Base-by-base conservation (phyloP, 2,113 vertebrate genomes). In the Gambusia holbrooki region DNA sequence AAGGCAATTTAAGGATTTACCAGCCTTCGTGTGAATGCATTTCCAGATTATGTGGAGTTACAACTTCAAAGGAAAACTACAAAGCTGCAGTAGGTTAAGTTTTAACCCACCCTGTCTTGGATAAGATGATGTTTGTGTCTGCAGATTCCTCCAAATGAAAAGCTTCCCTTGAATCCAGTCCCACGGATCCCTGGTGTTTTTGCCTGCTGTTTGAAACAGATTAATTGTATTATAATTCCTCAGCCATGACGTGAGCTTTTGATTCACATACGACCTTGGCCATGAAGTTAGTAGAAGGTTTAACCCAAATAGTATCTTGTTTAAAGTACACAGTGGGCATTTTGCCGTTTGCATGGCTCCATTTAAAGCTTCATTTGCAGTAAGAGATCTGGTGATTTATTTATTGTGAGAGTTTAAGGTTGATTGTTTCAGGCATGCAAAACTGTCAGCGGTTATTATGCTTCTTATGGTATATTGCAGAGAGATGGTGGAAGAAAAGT, bases 251-350 rank as follows among this genome's bases (percentile, higher is more conserved):
- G 68, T 82, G 75, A 86, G 63, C 73, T 76, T 51, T 69, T 80
- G 67, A 86, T 81, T 92, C 72, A 73, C 83, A 84, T 86, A 81
- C 73, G 83, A 88, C 85, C 87, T 75, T 88, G 89, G 81, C 87
- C 71, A 37, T 84, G 79, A 74, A 86, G 76, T 74, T 42, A 67
- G 51, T 33, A 35, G 33, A 40, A 77, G 81, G 66, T 69, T 75
- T 70, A 82, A 84, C 66, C 79, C 80, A 90, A 83, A 86, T 71
- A 72, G 79, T 72, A 62, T 58, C 69, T 83, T 83, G 71, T 86
- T 84, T 87, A 64, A 82, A 48, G 29, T 19, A 33, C 35, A 27
- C 15, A 51, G 42, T 25, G 17, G 61, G 17, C 45, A 48, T 48
- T 48, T 58, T 58, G 25, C 51, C 3, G 19, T 58, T 58, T 25